These are phyloP conservation scores for Colius striatus DNA, from an alignment of 2,113 vertebrate species.

Conservation along the genomic window DNA sequence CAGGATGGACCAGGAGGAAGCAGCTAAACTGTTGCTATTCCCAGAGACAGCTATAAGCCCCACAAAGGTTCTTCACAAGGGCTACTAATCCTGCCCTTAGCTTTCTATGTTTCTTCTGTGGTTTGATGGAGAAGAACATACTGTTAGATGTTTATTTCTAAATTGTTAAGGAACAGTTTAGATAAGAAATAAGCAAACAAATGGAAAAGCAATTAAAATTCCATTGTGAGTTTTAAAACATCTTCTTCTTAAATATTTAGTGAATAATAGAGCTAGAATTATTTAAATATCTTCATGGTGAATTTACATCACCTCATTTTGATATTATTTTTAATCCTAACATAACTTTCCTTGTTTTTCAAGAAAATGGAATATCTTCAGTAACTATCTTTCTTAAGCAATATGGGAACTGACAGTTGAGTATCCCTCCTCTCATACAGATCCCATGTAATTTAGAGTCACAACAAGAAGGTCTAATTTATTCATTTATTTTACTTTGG, in stretches of 20 bases:
- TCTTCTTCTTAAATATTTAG: background rate
- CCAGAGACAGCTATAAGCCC: background rate
- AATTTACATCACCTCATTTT: background rate
- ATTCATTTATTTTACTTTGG: background rate
- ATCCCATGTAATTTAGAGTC: background rate
- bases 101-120: background rate
- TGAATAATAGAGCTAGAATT: background rate
- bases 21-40: background rate
- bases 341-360: background rate
- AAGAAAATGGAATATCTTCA: background rate
- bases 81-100: background rate
- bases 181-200: background rate
- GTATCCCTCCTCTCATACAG: accelerated
- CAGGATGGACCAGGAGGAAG: background rate
- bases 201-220: background rate
- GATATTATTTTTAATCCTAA: background rate
- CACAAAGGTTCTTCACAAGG: background rate
- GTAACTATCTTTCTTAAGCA: background rate
- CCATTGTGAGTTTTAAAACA: background rate
- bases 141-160: too few species aligned
- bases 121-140: background rate
- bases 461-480: background rate
- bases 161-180: background rate
- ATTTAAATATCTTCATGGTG: background rate
- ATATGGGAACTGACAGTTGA: background rate